These are phyloP conservation scores for Sturnus vulgaris DNA, from an alignment of 2,113 vertebrate genomes.

Conservation along the genomic window DNA sequence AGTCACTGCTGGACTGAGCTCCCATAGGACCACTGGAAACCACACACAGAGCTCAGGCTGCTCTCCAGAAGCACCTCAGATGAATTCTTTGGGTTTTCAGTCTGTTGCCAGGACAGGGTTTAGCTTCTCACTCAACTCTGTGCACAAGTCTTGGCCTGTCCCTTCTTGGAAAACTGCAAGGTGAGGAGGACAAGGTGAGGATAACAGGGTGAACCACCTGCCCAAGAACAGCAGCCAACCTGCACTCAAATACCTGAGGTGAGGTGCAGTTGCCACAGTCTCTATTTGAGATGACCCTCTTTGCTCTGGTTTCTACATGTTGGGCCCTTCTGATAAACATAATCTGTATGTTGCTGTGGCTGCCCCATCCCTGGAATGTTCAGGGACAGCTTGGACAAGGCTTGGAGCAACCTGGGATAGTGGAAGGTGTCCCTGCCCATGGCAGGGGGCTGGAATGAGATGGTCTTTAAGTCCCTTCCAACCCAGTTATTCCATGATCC, in stretches of 20 bases:
- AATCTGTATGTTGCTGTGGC: neutral
- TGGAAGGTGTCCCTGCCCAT: neutral
- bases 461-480: neutral
- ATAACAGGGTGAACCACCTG: constrained; percentile 46
- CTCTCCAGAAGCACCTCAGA: neutral
- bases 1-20: neutral
- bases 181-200: constrained; percentile 50
- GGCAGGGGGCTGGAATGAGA: fast-evolving
- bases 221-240: constrained; percentile 39
- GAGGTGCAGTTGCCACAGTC: neutral
- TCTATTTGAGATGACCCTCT: neutral
- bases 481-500: neutral
- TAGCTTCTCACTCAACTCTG: neutral
- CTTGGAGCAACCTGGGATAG: neutral
- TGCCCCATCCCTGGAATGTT: neutral
- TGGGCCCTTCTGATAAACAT: neutral
- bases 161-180: constrained; percentile 40
- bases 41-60: neutral
- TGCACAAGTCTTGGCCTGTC: neutral
- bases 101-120: neutral
- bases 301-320: neutral
- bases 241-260: neutral
- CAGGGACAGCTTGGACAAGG: neutral
- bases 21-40: neutral
- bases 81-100: neutral